Conservation (phyloP, 2,888 invertebrate genomes). For the Eucriotettix oculatus region DNA sequence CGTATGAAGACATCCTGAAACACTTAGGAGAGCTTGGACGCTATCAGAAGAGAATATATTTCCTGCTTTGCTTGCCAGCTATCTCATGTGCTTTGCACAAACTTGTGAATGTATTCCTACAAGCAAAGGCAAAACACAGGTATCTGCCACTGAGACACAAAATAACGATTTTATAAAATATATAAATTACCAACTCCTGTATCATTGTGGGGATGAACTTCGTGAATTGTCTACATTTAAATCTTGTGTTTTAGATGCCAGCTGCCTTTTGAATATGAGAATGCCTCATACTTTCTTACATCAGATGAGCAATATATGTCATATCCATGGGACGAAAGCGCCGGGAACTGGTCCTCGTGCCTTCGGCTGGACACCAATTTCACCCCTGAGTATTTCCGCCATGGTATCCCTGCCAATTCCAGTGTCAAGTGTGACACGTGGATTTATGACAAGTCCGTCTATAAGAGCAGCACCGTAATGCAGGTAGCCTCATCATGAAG, state of each 20-base stretch:
- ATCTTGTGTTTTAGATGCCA: constrained; percentile 30
- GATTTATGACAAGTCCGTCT: constrained; percentile 41
- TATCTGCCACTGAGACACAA: no score
- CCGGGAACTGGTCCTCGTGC: constrained; percentile 34
- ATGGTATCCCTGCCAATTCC: constrained; percentile 18
- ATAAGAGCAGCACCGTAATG: constrained; percentile 43
- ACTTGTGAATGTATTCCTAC: no score
- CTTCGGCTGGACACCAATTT: constrained; percentile 29
- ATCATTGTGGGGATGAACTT: no score
- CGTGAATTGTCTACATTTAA: no score
- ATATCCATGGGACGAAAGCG: constrained; percentile 33
- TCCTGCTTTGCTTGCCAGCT: no score
- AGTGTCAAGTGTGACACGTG: constrained; percentile 33
- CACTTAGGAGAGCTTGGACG: no score
- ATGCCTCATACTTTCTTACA: constrained; percentile 32
- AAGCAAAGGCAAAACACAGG: no score
- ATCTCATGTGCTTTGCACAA: no score
- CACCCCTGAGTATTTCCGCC: constrained; percentile 21
- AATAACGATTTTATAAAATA: no score
- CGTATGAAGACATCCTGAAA: no score
- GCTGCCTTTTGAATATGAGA: constrained; percentile 36
- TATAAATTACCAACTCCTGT: no score
- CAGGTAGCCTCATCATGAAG: constrained; percentile 30
- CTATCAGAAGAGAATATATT: no score
- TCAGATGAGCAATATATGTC: constrained; percentile 28